These are phyloP conservation scores for Archegozetes longisetosus DNA, from an alignment of 1,140 invertebrate genomes.

Conservation along the genomic window DNA sequence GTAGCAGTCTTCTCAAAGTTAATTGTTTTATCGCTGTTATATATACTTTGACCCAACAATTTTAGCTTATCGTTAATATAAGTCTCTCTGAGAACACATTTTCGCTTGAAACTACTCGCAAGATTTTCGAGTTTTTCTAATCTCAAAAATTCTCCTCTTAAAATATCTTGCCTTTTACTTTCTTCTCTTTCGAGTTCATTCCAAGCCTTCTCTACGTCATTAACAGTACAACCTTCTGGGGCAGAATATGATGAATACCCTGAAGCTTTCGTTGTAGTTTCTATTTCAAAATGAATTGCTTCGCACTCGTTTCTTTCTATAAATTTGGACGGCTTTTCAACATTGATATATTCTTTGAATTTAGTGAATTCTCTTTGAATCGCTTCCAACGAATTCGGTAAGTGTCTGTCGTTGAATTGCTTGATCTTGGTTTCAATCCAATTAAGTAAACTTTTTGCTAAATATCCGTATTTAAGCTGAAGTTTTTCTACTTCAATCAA, in stretches of 20 bases:
- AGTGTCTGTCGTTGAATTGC: constrained; percentile 64
- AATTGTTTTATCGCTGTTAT: constrained; percentile 69
- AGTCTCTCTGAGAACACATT: constrained; percentile 73
- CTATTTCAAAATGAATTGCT: constrained; percentile 88
- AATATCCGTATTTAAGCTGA: constrained; percentile 67
- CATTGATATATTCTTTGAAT: constrained; percentile 89
- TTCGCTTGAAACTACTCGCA: constrained; percentile 88
- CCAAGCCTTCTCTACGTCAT: constrained; percentile 88
- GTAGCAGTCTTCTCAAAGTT: constrained; percentile 94
- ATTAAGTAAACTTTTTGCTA: constrained; percentile 67
- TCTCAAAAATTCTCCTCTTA: constrained; percentile 73
- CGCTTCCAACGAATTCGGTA: constrained; percentile 86
- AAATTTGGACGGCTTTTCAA: constrained; percentile 97
- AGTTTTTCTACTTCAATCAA: constrained; percentile 85
- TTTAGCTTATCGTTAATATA: constrained; percentile 97
- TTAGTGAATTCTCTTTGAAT: constrained; percentile 74
- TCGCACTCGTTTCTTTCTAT: constrained; percentile 93
- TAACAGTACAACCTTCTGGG: constrained; percentile 67
- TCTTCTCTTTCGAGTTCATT: constrained; percentile 80
- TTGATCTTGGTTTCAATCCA: constrained; percentile 83
- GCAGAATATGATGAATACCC: constrained; percentile 76
- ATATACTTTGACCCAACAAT: constrained; percentile 78
- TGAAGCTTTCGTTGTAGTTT: constrained; percentile 82
- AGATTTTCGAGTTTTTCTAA: constrained; percentile 88
- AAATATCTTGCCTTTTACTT: constrained; percentile 75